Evolutionary conservation across 2,113 vertebrate genomes (phyloP), one percentile per base, ranked within the genome.

Genomic region (Heteronetta atricapilla): DNA sequence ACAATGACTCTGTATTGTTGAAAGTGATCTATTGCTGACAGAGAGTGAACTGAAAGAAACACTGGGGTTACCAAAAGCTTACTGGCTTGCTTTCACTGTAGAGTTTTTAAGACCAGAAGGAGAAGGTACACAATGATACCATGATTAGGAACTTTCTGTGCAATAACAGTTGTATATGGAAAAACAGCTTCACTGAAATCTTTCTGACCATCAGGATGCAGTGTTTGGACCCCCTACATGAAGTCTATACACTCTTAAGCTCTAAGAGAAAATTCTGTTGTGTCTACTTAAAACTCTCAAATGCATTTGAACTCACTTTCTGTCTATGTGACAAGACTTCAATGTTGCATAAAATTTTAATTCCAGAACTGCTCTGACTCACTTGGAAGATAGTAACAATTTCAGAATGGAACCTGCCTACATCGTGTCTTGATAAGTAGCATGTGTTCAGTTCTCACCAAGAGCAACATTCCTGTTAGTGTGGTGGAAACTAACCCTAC

Each of bases 11-110:
- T 60, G 44, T 60, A 1, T 29, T 52, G 13, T 17, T 60, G 42
- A 78, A 83, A 92, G 77, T 40, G 66, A 90, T 90, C 50, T 36
- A 79, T 88, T 87, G 25, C 60, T 78, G 83, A 79, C 84, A 40
- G 68, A 74, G 93, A 68, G 21, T 29, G 6, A 90, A 40, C 29
- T 36, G 53, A 88, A 79, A 88, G 19, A 82, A 93, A 76, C 22
- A 53, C 9, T 79, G 83, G 44, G 14, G 62, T 73, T 82, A 88
- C 62, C 25, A 78, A 60, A 90, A 81, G 60, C 79, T 75, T 81
- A 74, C 15, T 81, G 88, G 29, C 15, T 88, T 80, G n/a, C 23
- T 88, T 76, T 84, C 53, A 69, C 29, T 58, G 62, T 64, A 84
- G 53, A 20, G 14, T 53, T 42, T 81, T 86, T 44, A 58, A 56